Percentiles rank a stretch among this genome's conserved stretches.
These are phyloP conservation scores for Phocoena sinus DNA, from an alignment of 2,113 vertebrate species.

Conservation along the genomic window DNA sequence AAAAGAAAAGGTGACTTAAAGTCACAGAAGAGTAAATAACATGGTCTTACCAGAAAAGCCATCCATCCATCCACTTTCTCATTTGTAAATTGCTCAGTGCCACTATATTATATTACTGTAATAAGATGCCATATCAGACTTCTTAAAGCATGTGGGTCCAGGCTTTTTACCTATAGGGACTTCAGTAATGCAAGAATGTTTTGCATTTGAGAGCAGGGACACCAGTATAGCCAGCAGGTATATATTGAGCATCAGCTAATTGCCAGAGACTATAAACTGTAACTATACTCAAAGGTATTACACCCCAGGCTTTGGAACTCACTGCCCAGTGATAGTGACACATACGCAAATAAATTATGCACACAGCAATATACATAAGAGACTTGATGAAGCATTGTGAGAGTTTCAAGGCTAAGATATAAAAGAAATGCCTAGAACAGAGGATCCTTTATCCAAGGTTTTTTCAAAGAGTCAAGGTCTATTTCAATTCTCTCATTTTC, in stretches of 20 bases:
- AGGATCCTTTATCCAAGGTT: background rate
- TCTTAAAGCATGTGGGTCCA: background rate
- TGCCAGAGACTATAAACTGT: background rate
- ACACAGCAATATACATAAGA: background rate
- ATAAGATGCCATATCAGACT: background rate
- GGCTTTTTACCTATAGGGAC: background rate
- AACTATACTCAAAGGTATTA: background rate
- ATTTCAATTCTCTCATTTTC: background rate
- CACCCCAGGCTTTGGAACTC: background rate
- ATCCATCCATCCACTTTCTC: background rate
- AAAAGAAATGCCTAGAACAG: background rate
- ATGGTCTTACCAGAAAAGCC: constrained; percentile 34
- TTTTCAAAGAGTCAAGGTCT: background rate
- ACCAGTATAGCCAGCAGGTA: background rate
- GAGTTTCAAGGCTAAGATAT: background rate
- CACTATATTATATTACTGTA: background rate
- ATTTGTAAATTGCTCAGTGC: constrained; percentile 43
- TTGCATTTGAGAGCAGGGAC: background rate
- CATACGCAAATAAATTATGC: background rate
- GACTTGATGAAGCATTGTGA: background rate
- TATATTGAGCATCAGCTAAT: background rate
- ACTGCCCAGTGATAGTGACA: background rate
- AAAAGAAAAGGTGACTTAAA: background rate
- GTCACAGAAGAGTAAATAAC: background rate
- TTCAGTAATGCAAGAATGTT: background rate